Percentiles rank a stretch among this genome's conserved stretches.
Conservation (phyloP, 2,113 vertebrate species). For the Piliocolobus tephrosceles region DNA sequence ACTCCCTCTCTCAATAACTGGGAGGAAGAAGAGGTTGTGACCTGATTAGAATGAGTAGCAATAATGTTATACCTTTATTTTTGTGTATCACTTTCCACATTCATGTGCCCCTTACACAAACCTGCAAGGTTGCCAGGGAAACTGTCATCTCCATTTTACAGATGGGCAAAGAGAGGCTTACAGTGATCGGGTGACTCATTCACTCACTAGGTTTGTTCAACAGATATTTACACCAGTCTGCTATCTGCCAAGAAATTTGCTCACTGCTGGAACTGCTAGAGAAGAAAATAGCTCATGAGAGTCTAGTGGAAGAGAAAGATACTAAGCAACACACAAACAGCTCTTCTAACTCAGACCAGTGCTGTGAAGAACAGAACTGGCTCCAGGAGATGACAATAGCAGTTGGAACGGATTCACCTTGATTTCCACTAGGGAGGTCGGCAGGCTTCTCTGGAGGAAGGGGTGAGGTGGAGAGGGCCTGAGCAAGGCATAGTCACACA, state of each 20-base stretch:
- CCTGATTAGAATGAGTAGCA: not conserved
- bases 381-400: accelerated
- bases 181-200: not conserved
- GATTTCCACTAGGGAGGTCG: not conserved
- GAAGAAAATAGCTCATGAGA: accelerated
- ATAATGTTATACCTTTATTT: accelerated
- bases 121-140: accelerated
- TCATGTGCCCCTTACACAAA: accelerated
- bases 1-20: not conserved
- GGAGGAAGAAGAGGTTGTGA: not conserved
- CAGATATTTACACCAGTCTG: not conserved
- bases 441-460: not conserved
- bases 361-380: not conserved
- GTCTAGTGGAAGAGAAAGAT: not conserved
- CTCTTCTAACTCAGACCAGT: too few species aligned
- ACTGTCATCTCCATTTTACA: not conserved
- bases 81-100: too few species aligned
- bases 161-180: not conserved
- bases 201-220: not conserved
- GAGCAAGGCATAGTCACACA: not conserved
- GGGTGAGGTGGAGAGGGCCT: not conserved
- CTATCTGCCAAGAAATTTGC: not conserved
- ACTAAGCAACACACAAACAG: not conserved
- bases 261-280: not conserved
- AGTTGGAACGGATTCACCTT: not conserved